A percentile compares a stretch with the other conserved stretches of the same genome.
Conservation (phyloP, 2,113 vertebrate species). For the Crotalus helleri region DNA sequence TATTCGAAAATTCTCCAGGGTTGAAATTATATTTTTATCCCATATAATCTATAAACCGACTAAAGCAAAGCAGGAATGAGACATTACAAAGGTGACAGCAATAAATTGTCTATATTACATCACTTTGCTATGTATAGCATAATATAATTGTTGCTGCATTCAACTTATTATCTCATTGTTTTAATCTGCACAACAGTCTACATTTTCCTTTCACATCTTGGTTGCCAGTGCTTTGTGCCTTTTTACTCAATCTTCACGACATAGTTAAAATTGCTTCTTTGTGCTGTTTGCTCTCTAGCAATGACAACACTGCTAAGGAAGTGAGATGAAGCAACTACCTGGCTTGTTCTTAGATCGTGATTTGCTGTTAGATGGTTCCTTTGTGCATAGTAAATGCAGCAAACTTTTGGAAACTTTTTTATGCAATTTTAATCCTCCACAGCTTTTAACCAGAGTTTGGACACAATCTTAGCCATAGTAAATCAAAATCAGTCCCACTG, state of each 20-base stretch:
- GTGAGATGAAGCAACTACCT: not conserved
- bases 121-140: constrained; percentile 9
- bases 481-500: not conserved
- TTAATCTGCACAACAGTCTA: not conserved
- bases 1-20: not conserved
- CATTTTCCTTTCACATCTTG: not conserved
- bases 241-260: not conserved
- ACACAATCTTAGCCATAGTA: not conserved
- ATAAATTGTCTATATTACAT: constrained; percentile 17
- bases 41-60: not conserved
- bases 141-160: constrained; percentile 1
- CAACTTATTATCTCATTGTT: not conserved
- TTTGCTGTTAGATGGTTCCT: not conserved
- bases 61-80: constrained; percentile 15
- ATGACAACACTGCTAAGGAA: not conserved
- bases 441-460: not conserved
- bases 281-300: not conserved
- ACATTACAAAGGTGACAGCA: constrained; percentile 7
- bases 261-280: not conserved
- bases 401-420: not conserved
- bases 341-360: not conserved
- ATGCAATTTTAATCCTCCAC: not conserved
- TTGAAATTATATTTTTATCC: constrained; percentile 12
- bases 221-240: not conserved
- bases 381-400: not conserved